Base-by-base conservation (phyloP, 2,888 invertebrate genomes). In the Laothoe populi region DNA sequence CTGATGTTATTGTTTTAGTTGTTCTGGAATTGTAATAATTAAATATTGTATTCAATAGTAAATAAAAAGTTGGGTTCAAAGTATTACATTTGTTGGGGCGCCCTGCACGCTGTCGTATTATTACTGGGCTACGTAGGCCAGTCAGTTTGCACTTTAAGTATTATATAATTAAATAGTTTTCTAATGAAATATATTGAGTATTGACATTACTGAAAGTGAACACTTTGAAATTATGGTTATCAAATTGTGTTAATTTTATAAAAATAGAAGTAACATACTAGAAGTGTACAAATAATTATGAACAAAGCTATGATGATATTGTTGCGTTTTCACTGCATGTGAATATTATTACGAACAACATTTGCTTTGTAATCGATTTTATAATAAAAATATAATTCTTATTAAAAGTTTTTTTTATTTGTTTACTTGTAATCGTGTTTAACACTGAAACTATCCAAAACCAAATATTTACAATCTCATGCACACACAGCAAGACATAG, bases 361-460 rank as follows among this genome's bases (percentile, higher is more conserved):
- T 88, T 90, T 90, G 92, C 91, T 92, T 92, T 92, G 83, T 86
- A 90, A 90, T 86, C 86, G 81, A 83, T 86, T 88, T 91, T 91
- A 84, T 84, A 83, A 85, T 81, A 84, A 90, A 88, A 85, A 79
- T 80, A 79, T 76, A 86, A 87, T 86, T 85, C 82, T 84, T 84
- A 79, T 64, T 72, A 59, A 63, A 64, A 60, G 40, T 70, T 81
- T 78, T 69, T 70, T 72, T 72, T 73, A 57, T 8, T 35, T 5
- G 11, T 7, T 60, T 49, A 13, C 13, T 16, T 42, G 26, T 40
- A 7, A 11, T 11, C 16, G 3, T 11, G n/a, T n/a, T n/a, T n/a
- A n/a, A n/a, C n/a, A n/a, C n/a, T n/a, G n/a, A n/a, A n/a, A n/a
- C n/a, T n/a, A n/a, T n/a, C n/a, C n/a, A n/a, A n/a, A n/a, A n/a